Conservation (phyloP, 1,140 invertebrate species). For the Drosophila oshimai region DNA sequence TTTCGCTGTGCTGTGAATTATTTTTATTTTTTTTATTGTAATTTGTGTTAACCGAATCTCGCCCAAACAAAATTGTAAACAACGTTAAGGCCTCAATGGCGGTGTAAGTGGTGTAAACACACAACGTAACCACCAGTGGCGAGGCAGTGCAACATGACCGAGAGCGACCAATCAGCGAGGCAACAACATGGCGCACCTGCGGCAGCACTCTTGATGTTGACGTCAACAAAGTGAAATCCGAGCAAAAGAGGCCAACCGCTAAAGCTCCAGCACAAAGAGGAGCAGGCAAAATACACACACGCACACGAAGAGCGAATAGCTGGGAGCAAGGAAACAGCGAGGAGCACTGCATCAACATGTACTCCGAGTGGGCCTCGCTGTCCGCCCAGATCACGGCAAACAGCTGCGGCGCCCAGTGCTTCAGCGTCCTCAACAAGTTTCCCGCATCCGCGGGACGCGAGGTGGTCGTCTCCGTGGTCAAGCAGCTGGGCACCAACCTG, state of each 20-base stretch:
- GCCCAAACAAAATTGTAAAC: neutral
- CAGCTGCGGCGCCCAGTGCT: slow-evolving; percentile 86
- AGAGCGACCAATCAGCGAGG: slow-evolving; percentile 12
- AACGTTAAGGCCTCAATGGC: neutral
- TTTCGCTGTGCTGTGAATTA: slow-evolving; percentile 11
- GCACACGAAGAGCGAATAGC: too few relatives aligned
- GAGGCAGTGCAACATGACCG: slow-evolving; percentile 9
- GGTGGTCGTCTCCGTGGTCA: slow-evolving; percentile 92
- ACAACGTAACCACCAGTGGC: neutral
- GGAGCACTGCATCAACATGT: slow-evolving; percentile 84
- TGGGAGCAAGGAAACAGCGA: neutral
- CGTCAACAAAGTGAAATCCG: slow-evolving; percentile 55
- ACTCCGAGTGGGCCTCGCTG: slow-evolving; percentile 93
- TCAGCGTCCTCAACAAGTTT: slow-evolving; percentile 94
- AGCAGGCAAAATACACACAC: neutral
- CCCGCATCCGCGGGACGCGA: slow-evolving; percentile 89
- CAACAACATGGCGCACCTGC: slow-evolving; percentile 33
- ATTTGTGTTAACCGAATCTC: neutral
- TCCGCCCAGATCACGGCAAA: slow-evolving; percentile 87
- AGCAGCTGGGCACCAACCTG: slow-evolving; percentile 89
- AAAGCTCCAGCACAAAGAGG: neutral
- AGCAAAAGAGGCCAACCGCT: neutral
- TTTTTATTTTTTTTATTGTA: slow-evolving; percentile 14
- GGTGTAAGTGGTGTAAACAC: slow-evolving; percentile 4
- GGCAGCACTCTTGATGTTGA: slow-evolving; percentile 42